Evolutionary conservation across 2,888 invertebrate species (phyloP).

Genomic region (Dorcus hopei): DNA sequence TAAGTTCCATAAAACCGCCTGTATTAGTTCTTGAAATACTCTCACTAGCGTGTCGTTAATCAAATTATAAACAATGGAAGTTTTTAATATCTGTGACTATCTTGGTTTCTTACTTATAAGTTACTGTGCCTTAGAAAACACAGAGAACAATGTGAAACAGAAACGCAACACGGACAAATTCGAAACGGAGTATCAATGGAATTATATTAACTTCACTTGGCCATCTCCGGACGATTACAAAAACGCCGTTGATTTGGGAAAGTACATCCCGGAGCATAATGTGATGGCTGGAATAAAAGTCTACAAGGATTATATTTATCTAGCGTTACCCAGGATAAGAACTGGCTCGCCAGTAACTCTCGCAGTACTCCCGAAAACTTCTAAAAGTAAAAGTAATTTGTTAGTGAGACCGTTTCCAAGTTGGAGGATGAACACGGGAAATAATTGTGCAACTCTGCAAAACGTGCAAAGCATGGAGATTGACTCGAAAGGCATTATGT

Average conservation of each 20-base stretch:
- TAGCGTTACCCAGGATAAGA: constrained; percentile 65
- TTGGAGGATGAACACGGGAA: constrained; percentile 59
- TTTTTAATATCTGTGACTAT: constrained; percentile 26
- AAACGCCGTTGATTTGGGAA: constrained; percentile 42
- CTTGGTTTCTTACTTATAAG: constrained; percentile 32
- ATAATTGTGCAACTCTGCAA: constrained; percentile 64
- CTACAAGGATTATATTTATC: constrained; percentile 63
- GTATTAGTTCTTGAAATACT: constrained; percentile 4
- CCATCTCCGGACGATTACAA: constrained; percentile 56
- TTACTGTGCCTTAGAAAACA: constrained; percentile 25
- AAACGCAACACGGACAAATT: constrained; percentile 47
- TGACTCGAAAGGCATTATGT: constrained; percentile 68
- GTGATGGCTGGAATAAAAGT: constrained; percentile 66
- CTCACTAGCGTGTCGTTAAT: not conserved
- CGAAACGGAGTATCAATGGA: constrained; percentile 68
- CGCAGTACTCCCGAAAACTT: constrained; percentile 45
- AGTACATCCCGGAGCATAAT: constrained; percentile 57
- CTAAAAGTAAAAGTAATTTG: constrained; percentile 50
- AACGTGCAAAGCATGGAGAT: constrained; percentile 73
- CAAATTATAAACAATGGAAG: constrained; percentile 10
- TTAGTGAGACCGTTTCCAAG: constrained; percentile 65
- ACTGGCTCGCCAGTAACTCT: constrained; percentile 69
- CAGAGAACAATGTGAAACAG: constrained; percentile 14
- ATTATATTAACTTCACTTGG: constrained; percentile 66
- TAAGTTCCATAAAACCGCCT: constrained; percentile 4